A percentile compares a stretch with the other conserved stretches of the same genome.
Evolutionary conservation across 2,113 vertebrate genomes (phyloP).

Genomic region (Asarcornis scutulata): DNA sequence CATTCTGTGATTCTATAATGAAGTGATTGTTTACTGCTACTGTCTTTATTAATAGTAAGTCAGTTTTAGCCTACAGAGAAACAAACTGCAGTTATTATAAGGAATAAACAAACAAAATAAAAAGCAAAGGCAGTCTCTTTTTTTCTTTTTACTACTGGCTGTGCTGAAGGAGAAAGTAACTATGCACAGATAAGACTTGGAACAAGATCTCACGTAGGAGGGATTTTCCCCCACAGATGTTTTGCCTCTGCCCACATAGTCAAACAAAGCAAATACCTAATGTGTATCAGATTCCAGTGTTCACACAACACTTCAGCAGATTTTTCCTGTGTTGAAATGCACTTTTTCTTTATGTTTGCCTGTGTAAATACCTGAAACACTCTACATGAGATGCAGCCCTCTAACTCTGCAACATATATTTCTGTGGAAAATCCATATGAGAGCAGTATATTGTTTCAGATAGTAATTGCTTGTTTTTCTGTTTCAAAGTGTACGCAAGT

Average conservation of each 20-base stretch:
- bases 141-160: neutral
- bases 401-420: neutral
- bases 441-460: neutral
- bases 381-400: neutral
- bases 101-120: neutral
- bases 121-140: neutral
- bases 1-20: no score
- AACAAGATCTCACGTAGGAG: neutral
- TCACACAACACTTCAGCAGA: neutral
- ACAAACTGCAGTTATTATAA: neutral
- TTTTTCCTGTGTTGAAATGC: neutral
- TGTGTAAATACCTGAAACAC: neutral
- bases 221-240: slow-evolving; percentile 16
- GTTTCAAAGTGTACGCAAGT: neutral
- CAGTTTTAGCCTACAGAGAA: neutral
- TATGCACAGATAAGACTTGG: neutral
- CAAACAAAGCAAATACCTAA: neutral
- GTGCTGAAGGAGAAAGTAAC: neutral
- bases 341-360: neutral
- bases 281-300: neutral
- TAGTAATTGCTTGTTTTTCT: neutral
- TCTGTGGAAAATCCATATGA: neutral
- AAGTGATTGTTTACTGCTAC: neutral
- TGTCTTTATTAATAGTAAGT: neutral
- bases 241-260: slow-evolving; percentile 31